phyloP scores from a whole-genome alignment of 2,797 vertebrate genomes.

The Chelon labrosus region DNA sequence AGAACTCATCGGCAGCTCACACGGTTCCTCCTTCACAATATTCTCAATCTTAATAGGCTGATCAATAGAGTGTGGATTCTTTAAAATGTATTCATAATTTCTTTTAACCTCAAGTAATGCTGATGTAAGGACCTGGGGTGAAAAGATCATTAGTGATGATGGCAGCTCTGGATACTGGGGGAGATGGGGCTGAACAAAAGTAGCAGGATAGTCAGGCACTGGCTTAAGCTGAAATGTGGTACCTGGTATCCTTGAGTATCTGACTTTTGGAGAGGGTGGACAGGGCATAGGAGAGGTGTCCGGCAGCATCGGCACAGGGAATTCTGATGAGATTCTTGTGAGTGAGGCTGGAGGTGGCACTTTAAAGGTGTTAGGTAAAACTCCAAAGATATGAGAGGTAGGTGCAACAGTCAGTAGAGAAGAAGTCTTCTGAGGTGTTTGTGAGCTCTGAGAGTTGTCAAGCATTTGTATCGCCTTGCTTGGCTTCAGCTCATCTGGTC shows the following conservation, averaged over 20 bases:
- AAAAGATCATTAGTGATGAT: constrained; percentile 59
- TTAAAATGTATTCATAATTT: constrained; percentile 70
- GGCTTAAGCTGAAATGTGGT: background rate
- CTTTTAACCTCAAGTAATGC: constrained; percentile 67
- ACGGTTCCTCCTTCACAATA: constrained; percentile 26
- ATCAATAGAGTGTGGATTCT: constrained; percentile 7
- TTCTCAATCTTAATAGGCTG: rapidly evolving
- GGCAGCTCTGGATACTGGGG: constrained; percentile 26
- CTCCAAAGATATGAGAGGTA: background rate
- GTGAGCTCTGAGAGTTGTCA: background rate
- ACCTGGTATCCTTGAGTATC: rapidly evolving
- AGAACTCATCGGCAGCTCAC: background rate
- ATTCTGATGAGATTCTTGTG: background rate
- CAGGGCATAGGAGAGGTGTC: background rate
- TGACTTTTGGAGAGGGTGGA: background rate
- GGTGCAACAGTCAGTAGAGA: background rate
- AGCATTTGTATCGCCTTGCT: background rate
- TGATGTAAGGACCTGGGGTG: constrained; percentile 69
- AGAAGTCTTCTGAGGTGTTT: background rate
- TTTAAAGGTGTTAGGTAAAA: background rate
- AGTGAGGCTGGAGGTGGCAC: background rate
- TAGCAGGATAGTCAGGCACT: background rate
- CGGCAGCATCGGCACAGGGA: background rate
- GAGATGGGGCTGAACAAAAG: background rate
- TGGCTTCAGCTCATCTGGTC: background rate